Evolutionary conservation across 92 coral and sea anemone genomes (phyloP).

Genomic region (Diadumene lineata): DNA sequence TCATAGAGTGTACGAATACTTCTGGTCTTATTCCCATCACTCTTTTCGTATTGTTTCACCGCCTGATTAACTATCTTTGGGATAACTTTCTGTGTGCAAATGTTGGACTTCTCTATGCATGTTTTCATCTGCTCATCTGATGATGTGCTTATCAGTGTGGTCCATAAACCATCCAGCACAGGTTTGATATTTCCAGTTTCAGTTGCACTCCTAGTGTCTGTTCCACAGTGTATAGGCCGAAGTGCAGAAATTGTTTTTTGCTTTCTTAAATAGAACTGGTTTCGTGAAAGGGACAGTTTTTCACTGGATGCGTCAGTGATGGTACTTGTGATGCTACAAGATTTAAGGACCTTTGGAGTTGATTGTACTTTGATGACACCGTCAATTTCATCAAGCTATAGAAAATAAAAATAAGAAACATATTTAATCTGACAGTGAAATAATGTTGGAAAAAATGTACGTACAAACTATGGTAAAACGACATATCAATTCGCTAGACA

Average conservation of each 20-base stretch:
- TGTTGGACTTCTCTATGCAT: conserved; percentile 43
- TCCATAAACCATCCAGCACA: conserved; percentile 58
- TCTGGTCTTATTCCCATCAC: conserved; percentile 48
- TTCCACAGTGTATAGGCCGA: conserved; percentile 36
- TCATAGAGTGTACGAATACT: conserved; percentile 60
- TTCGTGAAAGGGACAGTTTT: conserved; percentile 26
- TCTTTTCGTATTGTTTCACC: conserved; percentile 38
- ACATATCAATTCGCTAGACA: no score
- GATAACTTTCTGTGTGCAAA: conserved; percentile 39
- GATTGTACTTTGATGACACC: conserved; percentile 2
- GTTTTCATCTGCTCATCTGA: conserved; percentile 34
- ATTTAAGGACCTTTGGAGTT: background rate
- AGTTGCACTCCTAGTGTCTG: background rate
- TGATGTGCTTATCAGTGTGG: conserved; percentile 51
- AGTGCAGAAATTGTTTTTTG: conserved; percentile 36
- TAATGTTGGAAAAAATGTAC: background rate
- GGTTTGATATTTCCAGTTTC: conserved; percentile 19
- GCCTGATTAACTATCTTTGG: conserved; percentile 46
- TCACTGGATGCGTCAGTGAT: conserved; percentile 8
- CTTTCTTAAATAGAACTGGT: conserved; percentile 22
- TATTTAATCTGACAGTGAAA: background rate
- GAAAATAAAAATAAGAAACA: background rate
- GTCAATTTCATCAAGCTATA: conserved; percentile 33
- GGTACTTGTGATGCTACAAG: background rate
- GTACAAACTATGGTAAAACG: background rate